phyloP scores from a whole-genome alignment of 2,888 invertebrate species.

The Protonemura montana region DNA sequence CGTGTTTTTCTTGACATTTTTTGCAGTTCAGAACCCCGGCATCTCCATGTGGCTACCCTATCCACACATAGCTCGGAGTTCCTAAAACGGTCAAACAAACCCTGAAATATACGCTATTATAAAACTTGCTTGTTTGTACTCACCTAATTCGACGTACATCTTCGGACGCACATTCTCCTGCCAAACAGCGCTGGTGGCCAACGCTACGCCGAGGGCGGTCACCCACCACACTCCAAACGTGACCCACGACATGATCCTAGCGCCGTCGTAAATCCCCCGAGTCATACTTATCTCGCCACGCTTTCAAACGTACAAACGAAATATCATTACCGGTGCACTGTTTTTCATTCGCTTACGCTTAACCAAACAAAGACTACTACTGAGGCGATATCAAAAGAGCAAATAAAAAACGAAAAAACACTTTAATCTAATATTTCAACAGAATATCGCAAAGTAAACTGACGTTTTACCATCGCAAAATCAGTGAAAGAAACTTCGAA shows the following conservation, averaged over 20 bases:
- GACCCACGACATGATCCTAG: conserved; percentile 13
- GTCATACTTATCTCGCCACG: not conserved
- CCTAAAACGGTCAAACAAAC: no score
- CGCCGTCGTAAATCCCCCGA: conserved; percentile 8
- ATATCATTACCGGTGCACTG: not conserved
- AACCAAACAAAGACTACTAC: no score
- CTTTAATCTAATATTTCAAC: no score
- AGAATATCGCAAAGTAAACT: not conserved
- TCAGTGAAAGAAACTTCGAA: no score
- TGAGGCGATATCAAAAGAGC: no score
- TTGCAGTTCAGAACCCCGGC: no score
- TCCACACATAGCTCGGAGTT: no score
- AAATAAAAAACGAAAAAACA: no score
- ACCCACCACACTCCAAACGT: conserved; percentile 41
- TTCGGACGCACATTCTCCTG: conserved; percentile 92
- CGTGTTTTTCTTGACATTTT: no score
- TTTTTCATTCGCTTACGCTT: not conserved
- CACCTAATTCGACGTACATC: conserved; percentile 92
- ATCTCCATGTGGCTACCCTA: no score
- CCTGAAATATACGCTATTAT: no score
- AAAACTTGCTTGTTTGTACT: conserved; percentile 59
- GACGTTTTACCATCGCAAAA: not conserved
- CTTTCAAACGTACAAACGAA: not conserved
- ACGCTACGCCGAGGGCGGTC: conserved; percentile 53
- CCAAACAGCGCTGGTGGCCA: conserved; percentile 70